Evolutionary conservation across 2,797 vertebrate genomes (phyloP), one percentile per base, ranked within the genome.

Genomic region (Harpagifer antarcticus): DNA sequence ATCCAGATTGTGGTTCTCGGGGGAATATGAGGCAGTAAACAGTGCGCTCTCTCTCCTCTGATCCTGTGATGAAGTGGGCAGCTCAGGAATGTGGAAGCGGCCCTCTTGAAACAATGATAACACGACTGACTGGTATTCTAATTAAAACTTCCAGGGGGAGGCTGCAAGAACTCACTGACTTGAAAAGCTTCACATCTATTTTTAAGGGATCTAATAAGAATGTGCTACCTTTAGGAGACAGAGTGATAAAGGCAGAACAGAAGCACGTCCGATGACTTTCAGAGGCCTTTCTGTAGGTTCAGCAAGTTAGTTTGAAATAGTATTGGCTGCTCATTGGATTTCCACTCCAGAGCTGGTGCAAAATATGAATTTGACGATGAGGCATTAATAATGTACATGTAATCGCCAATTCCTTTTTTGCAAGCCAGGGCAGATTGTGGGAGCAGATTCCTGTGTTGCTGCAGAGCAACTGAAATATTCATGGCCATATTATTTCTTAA

Each of bases 401-500:
- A 74, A 90, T 86, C 71, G 61, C 55, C 79, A 76, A 81, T 89
- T 86, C 74, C 67, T 87, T 89, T 84, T 85, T 79, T 88, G 83
- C 76, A 76, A 82, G 86, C 78, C 69, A 0, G 77, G 73, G 78
- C 76, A 86, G 85, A 90, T 78, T 83, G 82, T 71, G 43, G 2
- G 12, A 76, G 72, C 81, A 79, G 84, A 91, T 87, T 72, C 81
- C 71, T 50, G 78, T 80, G 82, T 88, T 84, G 86, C 91, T 83
- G 86, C 91, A 85, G 82, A 65, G 73, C 67, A 82, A 79, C 90
- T 94, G 89, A 95, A 95, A 94, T 94, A 95, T 95, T 95, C 91
- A 95, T 94, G 91, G 81, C 52, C 58, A 72, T 87, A 92, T 95
- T 95, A 95, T 93, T 92, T 88, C 88, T 93, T 94, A 91, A 94